Base-by-base conservation (phyloP, 1,140 invertebrate species). In the Cyclargus thomasi region DNA sequence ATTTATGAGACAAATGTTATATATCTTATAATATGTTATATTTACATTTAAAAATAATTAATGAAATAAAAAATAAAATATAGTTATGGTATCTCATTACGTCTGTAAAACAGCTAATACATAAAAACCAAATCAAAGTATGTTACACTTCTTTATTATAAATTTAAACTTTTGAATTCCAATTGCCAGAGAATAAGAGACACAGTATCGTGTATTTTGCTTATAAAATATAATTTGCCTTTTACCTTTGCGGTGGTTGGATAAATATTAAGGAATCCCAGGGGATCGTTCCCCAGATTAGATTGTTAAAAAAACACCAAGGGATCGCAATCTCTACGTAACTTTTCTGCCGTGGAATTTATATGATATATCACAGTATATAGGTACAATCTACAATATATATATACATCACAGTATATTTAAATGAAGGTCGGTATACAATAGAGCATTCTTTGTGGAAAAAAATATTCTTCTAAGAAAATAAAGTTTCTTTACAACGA, bases 211-310 rank as follows among this genome's bases (percentile, higher is more conserved):
- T 5, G 53, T 20, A 55, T 55, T n/a, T 20, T 11, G 18, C 11
- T 20, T 59, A 20, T 20, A 59, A 59, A 11, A 59, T 20, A 59
- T 7, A 59, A 59, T 59, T 59, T 59, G 55, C 55, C 55, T 21
- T 59, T 59, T 59, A 21, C 18, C 20, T 59, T 59, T 20, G 55
- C 18, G 55, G 55, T 11, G 17, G 55, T 59, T 20, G 18, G 10
- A 59, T 59, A 59, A 59, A 20, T 59, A 59, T 59, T 59, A 11
- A 10, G 55, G 10, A 20, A 20, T 59, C 55, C 55, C 55, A 59
- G 18, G 18, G 20, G 55, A 21, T 20, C 20, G 20, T 21, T 22
- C 18, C 20, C 17, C 11, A 21, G 55, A 59, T 20, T 59, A 59
- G 18, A 59, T 59, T 59, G 17, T 59, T 22, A 11, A 59, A 18